Conservation (phyloP, 1,140 invertebrate genomes). For the Pachypeltis micranthus region DNA sequence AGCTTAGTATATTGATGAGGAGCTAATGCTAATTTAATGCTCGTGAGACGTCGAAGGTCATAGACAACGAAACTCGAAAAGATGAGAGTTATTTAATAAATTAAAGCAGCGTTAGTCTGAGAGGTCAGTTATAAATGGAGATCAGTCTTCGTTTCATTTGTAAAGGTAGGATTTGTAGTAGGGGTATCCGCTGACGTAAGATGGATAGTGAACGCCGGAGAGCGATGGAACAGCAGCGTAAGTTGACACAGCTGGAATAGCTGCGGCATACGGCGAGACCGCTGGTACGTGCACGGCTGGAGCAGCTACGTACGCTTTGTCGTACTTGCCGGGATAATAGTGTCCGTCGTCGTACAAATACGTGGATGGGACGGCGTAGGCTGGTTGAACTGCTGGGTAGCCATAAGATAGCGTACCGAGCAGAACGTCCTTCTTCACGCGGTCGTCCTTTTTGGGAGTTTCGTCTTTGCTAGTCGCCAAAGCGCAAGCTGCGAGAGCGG, state of each 20-base stretch:
- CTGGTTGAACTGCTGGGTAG: conserved; percentile 2
- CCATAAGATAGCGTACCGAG: conserved; percentile 11
- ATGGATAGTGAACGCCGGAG: conserved; percentile 10
- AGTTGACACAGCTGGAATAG: too few relatives aligned
- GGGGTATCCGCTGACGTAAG: conserved; percentile 16
- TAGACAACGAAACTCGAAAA: too few relatives aligned
- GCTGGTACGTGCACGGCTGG: neutral
- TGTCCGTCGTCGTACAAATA: conserved; percentile 24
- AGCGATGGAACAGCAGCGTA: neutral
- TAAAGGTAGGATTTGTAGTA: conserved; percentile 7
- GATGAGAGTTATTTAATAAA: too few relatives aligned
- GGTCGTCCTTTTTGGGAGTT: neutral
- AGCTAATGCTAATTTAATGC: too few relatives aligned
- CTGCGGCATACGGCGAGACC: conserved; percentile 5
- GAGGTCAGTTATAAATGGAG: too few relatives aligned
- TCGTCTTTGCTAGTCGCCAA: neutral
- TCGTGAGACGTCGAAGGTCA: too few relatives aligned
- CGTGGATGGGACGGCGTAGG: neutral
- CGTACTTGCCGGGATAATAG: conserved; percentile 27
- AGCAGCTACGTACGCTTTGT: conserved; percentile 4
- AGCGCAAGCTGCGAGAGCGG: conserved; percentile 6
- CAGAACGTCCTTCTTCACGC: conserved; percentile 19
- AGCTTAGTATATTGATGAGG: too few relatives aligned
- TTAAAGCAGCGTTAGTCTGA: too few relatives aligned
- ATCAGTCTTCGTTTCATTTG: neutral